A percentile compares a stretch with the other conserved stretches of the same genome.
Evolutionary conservation across 2,113 vertebrate genomes (phyloP).

Genomic region (Tinamus guttatus): DNA sequence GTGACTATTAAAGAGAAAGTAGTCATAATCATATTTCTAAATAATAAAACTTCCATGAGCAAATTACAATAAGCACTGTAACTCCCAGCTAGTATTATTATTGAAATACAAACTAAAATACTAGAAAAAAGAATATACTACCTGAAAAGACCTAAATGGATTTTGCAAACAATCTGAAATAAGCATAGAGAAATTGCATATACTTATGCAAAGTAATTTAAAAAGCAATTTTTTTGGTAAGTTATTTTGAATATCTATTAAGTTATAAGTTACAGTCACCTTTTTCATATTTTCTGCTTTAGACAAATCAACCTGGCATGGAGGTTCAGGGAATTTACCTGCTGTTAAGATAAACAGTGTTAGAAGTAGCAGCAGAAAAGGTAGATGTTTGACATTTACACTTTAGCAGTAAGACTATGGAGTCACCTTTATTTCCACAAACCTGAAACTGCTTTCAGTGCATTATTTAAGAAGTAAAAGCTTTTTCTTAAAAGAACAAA

Average conservation of each 20-base stretch:
- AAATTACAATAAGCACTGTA: not conserved
- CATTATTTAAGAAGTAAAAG: not conserved
- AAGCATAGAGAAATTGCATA: not conserved
- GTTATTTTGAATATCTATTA: not conserved
- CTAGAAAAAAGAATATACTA: not conserved
- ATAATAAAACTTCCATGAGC: not conserved
- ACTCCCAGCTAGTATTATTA: not conserved
- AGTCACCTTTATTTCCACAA: not conserved
- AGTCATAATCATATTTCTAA: not conserved
- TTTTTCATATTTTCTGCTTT: constrained; percentile 18
- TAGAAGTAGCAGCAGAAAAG: not conserved
- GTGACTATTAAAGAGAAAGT: not conserved
- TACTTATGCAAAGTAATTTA: not conserved
- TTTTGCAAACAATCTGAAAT: not conserved
- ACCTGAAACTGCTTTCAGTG: not conserved
- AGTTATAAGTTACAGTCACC: constrained; percentile 5
- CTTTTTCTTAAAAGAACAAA: not conserved
- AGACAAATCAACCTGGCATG: not conserved
- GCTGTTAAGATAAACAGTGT: not conserved
- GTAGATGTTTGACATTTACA: not conserved
- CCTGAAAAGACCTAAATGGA: not conserved
- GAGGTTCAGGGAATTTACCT: not conserved
- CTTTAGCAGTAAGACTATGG: not conserved
- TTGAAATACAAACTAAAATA: not conserved
- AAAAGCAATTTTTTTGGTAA: not conserved